A percentile compares a stretch with the other conserved stretches of the same genome.
Evolutionary conservation across 1,140 invertebrate species (phyloP).

Genomic region (Neodiprion fabricii): DNA sequence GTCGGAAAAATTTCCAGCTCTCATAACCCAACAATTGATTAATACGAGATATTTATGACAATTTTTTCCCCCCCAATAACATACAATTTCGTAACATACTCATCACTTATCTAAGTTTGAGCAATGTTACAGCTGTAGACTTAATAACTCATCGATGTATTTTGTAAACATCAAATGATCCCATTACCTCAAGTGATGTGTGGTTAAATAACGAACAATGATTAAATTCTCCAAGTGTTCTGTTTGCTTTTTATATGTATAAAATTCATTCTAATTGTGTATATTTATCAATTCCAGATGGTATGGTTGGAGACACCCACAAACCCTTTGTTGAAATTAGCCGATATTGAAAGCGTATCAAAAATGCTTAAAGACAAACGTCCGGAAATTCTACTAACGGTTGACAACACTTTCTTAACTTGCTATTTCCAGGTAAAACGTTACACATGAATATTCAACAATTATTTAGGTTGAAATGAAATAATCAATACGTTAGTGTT

Average conservation of each 20-base stretch:
- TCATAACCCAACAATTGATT: neutral
- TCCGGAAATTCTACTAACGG: conserved; percentile 81
- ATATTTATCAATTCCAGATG: conserved; percentile 68
- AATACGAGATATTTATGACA: too few species aligned
- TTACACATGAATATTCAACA: conserved; percentile 18
- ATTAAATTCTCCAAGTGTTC: neutral
- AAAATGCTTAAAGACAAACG: conserved; percentile 66
- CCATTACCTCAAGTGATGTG: too few species aligned
- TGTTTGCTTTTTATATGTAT: neutral
- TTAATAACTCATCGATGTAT: too few species aligned
- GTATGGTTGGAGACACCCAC: conserved; percentile 98
- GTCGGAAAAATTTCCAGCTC: neutral
- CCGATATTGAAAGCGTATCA: conserved; percentile 83
- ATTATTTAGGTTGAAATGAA: conserved; percentile 18
- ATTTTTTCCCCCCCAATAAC: too few species aligned
- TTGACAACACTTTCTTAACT: conserved; percentile 98
- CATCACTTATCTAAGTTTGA: too few species aligned
- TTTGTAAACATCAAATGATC: too few species aligned
- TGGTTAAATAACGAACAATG: too few species aligned
- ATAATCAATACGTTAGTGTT: conserved; percentile 19
- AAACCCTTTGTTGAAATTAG: conserved; percentile 94
- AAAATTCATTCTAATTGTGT: conserved; percentile 2
- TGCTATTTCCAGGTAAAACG: conserved; percentile 86
- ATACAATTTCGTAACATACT: too few species aligned
- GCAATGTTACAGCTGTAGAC: too few species aligned